These are phyloP conservation scores for Drosophila birchii DNA, from an alignment of 2,888 invertebrate species.

Conservation along the genomic window DNA sequence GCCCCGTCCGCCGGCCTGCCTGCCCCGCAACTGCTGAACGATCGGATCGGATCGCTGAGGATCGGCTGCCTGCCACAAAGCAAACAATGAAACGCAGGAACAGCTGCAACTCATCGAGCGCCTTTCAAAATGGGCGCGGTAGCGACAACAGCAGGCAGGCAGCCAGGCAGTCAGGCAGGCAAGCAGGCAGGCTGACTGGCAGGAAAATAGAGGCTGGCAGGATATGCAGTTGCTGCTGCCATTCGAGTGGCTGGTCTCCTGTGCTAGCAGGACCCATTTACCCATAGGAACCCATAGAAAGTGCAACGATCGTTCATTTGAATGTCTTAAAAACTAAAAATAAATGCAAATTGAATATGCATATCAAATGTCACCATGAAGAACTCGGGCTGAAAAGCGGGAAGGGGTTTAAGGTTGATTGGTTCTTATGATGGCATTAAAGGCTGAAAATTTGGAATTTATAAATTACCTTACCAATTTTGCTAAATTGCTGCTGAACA, in stretches of 20 bases:
- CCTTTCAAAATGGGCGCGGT: slow-evolving; percentile 63
- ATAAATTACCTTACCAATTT: not conserved
- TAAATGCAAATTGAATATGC: slow-evolving; percentile 19
- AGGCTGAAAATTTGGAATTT: slow-evolving; percentile 14
- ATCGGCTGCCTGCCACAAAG: slow-evolving; percentile 54
- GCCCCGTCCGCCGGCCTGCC: slow-evolving; percentile 22
- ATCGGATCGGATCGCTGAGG: slow-evolving; percentile 22
- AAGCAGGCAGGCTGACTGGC: slow-evolving; percentile 31
- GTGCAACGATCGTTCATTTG: slow-evolving; percentile 63
- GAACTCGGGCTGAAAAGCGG: slow-evolving; percentile 15
- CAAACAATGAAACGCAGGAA: slow-evolving; percentile 53
- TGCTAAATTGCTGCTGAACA: not conserved
- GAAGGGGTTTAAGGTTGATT: not conserved
- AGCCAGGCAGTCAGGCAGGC: slow-evolving; percentile 36
- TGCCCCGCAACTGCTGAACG: slow-evolving; percentile 25
- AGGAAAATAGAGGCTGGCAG: slow-evolving; percentile 61
- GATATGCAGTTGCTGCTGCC: slow-evolving; percentile 61
- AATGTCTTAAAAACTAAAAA: slow-evolving; percentile 39
- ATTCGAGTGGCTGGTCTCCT: slow-evolving; percentile 23
- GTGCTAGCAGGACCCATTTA: slow-evolving; percentile 31
- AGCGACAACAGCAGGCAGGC: slow-evolving; percentile 44
- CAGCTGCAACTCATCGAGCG: slow-evolving; percentile 74
- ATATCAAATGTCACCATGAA: slow-evolving; percentile 28
- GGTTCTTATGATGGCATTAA: not conserved
- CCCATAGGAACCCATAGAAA: slow-evolving; percentile 49